Conservation (phyloP, 2,888 invertebrate species). For the Rhimphoctona megacephalus region DNA sequence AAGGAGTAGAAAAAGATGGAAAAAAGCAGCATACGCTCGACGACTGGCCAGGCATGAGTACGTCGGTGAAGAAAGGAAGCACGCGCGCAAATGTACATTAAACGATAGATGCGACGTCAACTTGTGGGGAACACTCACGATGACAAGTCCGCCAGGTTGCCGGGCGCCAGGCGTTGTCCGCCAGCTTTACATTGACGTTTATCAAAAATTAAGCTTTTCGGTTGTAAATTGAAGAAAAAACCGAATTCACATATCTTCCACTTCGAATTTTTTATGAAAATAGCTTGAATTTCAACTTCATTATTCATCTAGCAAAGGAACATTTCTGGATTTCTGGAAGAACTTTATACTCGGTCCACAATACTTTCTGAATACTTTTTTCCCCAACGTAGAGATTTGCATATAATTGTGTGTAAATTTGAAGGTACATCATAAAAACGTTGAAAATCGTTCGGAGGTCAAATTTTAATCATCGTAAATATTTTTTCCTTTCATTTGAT, state of each 20-base stretch:
- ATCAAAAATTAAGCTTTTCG: neutral
- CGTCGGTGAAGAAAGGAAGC: conserved; percentile 71
- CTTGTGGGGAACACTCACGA: conserved; percentile 30
- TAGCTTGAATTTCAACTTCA: too few species aligned
- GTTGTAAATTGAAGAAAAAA: neutral
- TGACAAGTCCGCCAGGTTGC: conserved; percentile 44
- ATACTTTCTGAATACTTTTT: neutral
- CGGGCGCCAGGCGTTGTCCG: conserved; percentile 23
- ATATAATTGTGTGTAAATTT: neutral
- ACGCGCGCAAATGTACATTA: conserved; percentile 46
- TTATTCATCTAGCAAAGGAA: too few species aligned
- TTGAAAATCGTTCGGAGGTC: conserved; percentile 42
- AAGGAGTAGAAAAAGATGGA: conserved; percentile 30
- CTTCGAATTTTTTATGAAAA: too few species aligned
- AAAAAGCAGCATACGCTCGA: conserved; percentile 49
- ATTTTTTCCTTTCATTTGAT: too few species aligned
- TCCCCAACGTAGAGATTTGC: neutral
- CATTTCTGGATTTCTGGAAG: too few species aligned
- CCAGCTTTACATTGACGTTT: neutral
- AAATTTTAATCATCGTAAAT: too few species aligned
- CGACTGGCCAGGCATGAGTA: conserved; percentile 74
- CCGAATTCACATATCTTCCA: too few species aligned
- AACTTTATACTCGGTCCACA: neutral
- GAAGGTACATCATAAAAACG: conserved; percentile 3
- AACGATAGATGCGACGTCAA: conserved; percentile 36